Conservation (phyloP, 2,888 invertebrate species). For the Agrenia bidenticulata region DNA sequence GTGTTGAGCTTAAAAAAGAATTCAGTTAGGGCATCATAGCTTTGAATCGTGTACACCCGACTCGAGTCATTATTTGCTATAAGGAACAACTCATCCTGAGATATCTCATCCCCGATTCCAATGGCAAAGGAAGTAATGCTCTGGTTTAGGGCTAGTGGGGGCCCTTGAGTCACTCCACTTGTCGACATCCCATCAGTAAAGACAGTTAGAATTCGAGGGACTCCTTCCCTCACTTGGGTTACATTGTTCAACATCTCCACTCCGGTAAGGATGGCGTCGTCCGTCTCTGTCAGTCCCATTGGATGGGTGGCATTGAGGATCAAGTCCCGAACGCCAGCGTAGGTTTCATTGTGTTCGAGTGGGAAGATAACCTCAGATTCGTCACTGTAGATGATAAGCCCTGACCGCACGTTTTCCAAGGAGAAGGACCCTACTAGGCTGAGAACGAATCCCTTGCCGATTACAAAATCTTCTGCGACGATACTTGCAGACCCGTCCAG, state of each 20-base stretch:
- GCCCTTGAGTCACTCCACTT: neutral
- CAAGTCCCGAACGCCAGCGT: neutral
- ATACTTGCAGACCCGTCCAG: slow-evolving; percentile 1
- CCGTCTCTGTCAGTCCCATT: neutral
- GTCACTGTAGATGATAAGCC: slow-evolving; percentile 4
- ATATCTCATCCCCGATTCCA: neutral
- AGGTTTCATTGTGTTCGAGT: neutral
- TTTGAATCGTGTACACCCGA: neutral
- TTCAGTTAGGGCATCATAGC: neutral
- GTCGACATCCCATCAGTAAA: neutral
- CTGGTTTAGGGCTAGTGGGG: neutral
- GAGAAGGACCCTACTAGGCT: neutral
- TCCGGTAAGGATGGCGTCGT: neutral
- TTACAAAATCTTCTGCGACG: neutral
- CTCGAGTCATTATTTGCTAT: neutral
- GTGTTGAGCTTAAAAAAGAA: neutral
- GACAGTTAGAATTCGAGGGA: neutral
- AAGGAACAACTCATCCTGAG: neutral
- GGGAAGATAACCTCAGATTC: slow-evolving; percentile 3
- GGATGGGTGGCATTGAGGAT: neutral
- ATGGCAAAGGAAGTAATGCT: neutral
- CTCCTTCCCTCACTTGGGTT: neutral
- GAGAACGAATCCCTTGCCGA: neutral
- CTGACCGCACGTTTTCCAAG: neutral
- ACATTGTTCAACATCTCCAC: neutral